phyloP scores from a whole-genome alignment of 2,113 vertebrate species.

The Bungarus multicinctus region DNA sequence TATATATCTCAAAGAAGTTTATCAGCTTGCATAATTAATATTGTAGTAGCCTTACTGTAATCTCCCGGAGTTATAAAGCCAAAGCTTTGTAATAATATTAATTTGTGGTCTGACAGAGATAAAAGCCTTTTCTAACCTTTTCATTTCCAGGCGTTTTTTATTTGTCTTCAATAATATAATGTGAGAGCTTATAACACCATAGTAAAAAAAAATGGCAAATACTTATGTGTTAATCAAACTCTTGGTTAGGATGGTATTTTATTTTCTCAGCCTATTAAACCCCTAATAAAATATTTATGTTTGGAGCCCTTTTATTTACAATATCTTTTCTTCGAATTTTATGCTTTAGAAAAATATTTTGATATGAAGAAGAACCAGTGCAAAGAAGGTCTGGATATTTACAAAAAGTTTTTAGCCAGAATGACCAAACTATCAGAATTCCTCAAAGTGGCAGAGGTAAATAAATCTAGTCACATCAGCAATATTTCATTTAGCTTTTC shows the following conservation, averaged over 20 bases:
- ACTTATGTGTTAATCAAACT: background rate
- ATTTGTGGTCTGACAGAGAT: background rate
- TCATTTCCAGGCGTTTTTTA: background rate
- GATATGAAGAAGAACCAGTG: constrained; percentile 79
- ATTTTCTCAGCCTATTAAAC: background rate
- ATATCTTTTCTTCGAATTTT: constrained; percentile 38
- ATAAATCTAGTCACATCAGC: constrained; percentile 11
- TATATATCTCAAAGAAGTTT: background rate
- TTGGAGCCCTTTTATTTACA: background rate
- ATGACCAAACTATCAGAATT: constrained; percentile 74
- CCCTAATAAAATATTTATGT: background rate
- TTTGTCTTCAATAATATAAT: background rate
- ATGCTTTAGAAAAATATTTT: constrained; percentile 74
- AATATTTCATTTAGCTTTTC: constrained; percentile 28
- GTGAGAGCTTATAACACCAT: background rate
- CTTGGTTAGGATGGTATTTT: background rate
- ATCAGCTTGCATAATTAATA: background rate
- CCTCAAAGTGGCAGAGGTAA: constrained; percentile 76
- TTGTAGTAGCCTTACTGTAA: background rate
- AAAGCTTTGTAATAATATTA: background rate
- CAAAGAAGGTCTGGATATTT: constrained; percentile 78
- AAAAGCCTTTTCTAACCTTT: background rate
- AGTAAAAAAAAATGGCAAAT: background rate
- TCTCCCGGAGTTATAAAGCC: background rate
- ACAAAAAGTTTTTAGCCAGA: constrained; percentile 75